A percentile compares a stretch with the other conserved stretches of the same genome.
Conservation (phyloP, 2,888 invertebrate species). For the Nemapogon koenigi region DNA sequence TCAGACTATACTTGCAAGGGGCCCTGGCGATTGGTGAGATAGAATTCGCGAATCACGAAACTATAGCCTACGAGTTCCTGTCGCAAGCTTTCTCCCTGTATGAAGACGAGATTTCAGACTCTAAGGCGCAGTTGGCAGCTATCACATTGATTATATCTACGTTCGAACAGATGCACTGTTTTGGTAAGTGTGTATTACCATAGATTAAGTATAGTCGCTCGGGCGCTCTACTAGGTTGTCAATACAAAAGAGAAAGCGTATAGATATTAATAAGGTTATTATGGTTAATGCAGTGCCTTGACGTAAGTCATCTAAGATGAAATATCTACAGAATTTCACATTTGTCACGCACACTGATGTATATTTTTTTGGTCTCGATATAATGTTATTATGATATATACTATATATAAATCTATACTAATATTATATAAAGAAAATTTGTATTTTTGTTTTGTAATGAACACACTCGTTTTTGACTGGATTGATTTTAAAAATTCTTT, state of each 20-base stretch:
- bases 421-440: no score
- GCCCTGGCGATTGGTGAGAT: constrained; percentile 93
- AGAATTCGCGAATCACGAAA: constrained; percentile 93
- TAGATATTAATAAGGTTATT: neutral
- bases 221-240: no score
- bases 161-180: constrained; percentile 93
- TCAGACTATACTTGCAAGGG: constrained; percentile 88
- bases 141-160: constrained; percentile 96
- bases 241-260: neutral
- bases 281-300: no score
- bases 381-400: neutral
- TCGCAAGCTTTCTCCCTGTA: constrained; percentile 95
- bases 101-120: constrained; percentile 98
- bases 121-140: constrained; percentile 94
- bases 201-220: no score
- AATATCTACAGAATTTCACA: no score
- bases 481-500: no score
- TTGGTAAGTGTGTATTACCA: constrained; percentile 69
- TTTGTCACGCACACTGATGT: no score
- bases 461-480: no score
- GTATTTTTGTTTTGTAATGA: neutral
- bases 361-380: neutral
- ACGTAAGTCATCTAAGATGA: no score
- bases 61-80: constrained; percentile 97
- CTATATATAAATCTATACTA: no score